A percentile compares a stretch with the other conserved stretches of the same genome.
These are phyloP conservation scores for Rhogogaster chlorosoma DNA, from an alignment of 2,888 invertebrate species.

Conservation along the genomic window DNA sequence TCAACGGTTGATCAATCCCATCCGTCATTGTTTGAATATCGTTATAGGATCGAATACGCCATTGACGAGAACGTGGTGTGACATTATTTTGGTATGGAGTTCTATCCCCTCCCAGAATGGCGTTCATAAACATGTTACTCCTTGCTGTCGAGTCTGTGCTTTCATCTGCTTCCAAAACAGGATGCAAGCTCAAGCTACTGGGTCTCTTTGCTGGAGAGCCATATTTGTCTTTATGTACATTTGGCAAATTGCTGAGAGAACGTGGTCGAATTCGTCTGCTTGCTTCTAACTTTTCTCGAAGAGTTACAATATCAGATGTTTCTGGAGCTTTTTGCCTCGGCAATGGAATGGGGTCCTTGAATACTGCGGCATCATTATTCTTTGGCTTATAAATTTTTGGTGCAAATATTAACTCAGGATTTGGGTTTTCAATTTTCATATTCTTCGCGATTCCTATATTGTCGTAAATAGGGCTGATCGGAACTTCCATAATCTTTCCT, in stretches of 20 bases:
- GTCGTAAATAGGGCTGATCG: constrained; percentile 1
- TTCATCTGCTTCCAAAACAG: constrained; percentile 20
- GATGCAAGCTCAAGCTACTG: constrained; percentile 20
- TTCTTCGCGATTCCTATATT: constrained; percentile 35
- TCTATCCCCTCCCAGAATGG: neutral
- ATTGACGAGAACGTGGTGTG: constrained; percentile 9
- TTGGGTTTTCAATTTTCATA: constrained; percentile 57
- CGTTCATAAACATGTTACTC: neutral
- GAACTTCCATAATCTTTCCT: constrained; percentile 55
- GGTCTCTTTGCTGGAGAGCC: neutral
- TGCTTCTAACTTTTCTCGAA: constrained; percentile 4
- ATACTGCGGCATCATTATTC: neutral
- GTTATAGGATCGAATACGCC: neutral
- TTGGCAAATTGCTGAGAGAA: constrained; percentile 7
- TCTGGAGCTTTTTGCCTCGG: neutral
- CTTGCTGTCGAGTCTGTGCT: neutral
- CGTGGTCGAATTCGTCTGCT: neutral
- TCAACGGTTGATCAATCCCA: constrained; percentile 31
- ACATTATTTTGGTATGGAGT: neutral
- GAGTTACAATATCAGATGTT: neutral
- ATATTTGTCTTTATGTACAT: neutral
- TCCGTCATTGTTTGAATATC: neutral
- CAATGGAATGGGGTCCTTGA: constrained; percentile 10
- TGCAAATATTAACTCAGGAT: constrained; percentile 58
- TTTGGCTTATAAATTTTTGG: constrained; percentile 56